Base-by-base conservation (phyloP, 1,140 invertebrate genomes). In the Drosophila orosa region DNA sequence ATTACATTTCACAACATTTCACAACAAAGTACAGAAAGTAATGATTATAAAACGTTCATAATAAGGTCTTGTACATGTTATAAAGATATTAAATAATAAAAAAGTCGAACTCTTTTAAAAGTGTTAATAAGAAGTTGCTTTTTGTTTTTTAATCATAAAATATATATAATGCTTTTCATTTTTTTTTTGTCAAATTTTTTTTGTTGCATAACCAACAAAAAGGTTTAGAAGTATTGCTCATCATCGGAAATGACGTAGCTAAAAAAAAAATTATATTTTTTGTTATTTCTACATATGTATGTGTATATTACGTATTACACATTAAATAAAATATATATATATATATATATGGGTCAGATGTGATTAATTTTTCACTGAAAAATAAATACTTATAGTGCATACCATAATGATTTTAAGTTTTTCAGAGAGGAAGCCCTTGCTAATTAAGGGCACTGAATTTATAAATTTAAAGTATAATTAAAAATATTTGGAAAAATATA, bases 141-240 rank as follows among this genome's bases (percentile, higher is more conserved):
- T n/a, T n/a, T n/a, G n/a, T n/a, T n/a, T 19, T 17, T 29, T 44
- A 7, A 24, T 15, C 24, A 9, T 24, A 45, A 44, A 24, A 22
- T 12, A 22, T 44, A 2, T 1, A 27, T 27, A n/a, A n/a, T n/a
- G n/a, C n/a, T 24, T 17, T 10, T 7, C 13, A 0, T 37, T 24
- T 3, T n/a, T 45, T n/a, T 19, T 33, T 8, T 19, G 6, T 8
- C 19, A 3, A 3, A 33, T 15, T 5, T 50, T 31, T 33, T 7
- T 19, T 12, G 13, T 52, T 52, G 17, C 48, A 33, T 52, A 52
- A 52, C 45, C n/a, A n/a, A n/a, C n/a, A n/a, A n/a, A n/a, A n/a
- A n/a, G n/a, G n/a, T n/a, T n/a, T n/a, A n/a, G n/a, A n/a, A n/a
- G n/a, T n/a, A n/a, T n/a, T n/a, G n/a, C n/a, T n/a, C n/a, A n/a